Evolutionary conservation across 2,113 vertebrate genomes (phyloP).

Genomic region (Triplophysa tibetana): DNA sequence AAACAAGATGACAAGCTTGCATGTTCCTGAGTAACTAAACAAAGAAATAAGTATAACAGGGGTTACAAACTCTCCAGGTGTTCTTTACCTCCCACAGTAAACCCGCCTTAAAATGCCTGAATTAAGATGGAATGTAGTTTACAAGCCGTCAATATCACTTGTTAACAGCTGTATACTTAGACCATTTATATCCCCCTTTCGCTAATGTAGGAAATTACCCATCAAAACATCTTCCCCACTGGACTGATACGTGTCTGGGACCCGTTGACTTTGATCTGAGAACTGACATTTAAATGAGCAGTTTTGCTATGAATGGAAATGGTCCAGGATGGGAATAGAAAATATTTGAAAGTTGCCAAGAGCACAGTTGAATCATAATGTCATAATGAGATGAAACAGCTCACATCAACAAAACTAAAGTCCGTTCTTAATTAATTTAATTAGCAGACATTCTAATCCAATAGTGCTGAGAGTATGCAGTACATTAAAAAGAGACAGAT

Average conservation of each 20-base stretch:
- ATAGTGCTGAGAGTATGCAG: slow-evolving; percentile 60
- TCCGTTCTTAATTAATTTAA: slow-evolving; percentile 56
- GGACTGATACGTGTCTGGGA: neutral
- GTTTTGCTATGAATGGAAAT: neutral
- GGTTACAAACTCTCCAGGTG: slow-evolving; percentile 63
- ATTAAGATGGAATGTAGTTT: slow-evolving; percentile 48
- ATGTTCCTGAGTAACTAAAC: neutral
- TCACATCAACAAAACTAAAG: slow-evolving; percentile 42
- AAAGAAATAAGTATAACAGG: slow-evolving; percentile 48
- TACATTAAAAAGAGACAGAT: slow-evolving; percentile 35
- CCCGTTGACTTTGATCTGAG: neutral
- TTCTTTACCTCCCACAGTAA: slow-evolving; percentile 45
- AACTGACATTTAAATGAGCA: neutral
- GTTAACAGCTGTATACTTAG: slow-evolving; percentile 12
- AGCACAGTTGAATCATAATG: neutral
- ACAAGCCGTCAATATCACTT: neutral
- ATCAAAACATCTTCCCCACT: neutral
- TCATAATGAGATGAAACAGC: neutral
- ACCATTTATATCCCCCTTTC: slow-evolving; percentile 4
- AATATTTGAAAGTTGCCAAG: neutral
- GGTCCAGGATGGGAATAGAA: neutral
- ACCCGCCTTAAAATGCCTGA: slow-evolving; percentile 47
- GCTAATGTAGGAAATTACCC: neutral
- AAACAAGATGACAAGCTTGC: neutral
- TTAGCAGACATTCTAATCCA: slow-evolving; percentile 61